These are phyloP conservation scores for Xerus rutilus DNA, from an alignment of 2,797 vertebrate species.

Conservation along the genomic window DNA sequence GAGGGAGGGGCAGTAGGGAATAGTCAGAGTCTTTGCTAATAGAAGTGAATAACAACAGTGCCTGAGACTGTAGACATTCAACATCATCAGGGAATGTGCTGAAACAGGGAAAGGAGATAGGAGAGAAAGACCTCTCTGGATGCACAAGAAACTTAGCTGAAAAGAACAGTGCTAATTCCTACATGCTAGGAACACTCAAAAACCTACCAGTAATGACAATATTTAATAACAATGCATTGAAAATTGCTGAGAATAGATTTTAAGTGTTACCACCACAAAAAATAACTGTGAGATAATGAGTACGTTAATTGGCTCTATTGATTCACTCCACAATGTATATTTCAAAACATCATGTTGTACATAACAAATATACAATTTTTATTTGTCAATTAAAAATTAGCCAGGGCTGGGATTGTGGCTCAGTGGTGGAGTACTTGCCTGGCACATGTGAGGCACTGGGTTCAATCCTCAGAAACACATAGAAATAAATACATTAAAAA, in stretches of 20 bases:
- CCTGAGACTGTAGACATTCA: not conserved
- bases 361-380: not conserved
- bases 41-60: not conserved
- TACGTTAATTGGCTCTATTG: not conserved
- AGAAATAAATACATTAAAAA: no score
- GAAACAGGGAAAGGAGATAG: not conserved
- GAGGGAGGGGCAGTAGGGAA: not conserved
- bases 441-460: no score
- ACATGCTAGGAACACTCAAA: constrained; percentile 3
- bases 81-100: not conserved
- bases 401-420: no score
- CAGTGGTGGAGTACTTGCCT: no score
- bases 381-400: not conserved
- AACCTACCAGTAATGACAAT: not conserved
- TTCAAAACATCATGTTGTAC: not conserved
- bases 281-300: not conserved
- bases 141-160: not conserved
- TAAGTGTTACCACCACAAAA: not conserved
- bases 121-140: not conserved
- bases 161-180: constrained; percentile 40
- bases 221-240: not conserved
- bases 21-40: not conserved
- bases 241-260: not conserved
- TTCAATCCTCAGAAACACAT: no score
- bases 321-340: not conserved